Evolutionary conservation across 2,888 invertebrate species (phyloP).

Genomic region (Parnassius orleans): DNA sequence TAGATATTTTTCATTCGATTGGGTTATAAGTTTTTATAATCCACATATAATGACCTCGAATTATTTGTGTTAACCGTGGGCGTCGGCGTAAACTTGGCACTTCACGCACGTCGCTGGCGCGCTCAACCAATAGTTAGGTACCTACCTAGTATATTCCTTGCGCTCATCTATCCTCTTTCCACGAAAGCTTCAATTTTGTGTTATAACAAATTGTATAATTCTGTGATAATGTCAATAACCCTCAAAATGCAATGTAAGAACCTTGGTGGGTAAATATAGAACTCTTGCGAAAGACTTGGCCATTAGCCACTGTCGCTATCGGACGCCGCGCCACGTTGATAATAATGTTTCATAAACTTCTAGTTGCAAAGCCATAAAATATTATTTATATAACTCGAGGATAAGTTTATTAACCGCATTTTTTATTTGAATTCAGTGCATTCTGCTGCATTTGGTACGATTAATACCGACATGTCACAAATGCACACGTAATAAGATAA

Average conservation of each 20-base stretch:
- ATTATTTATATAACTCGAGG: constrained; percentile 21
- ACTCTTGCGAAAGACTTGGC: constrained; percentile 74
- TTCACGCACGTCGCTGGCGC: constrained; percentile 44
- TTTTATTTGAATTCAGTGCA: background rate
- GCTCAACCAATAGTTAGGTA: constrained; percentile 7
- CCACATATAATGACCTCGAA: constrained; percentile 52
- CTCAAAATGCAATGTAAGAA: constrained; percentile 72
- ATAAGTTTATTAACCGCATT: constrained; percentile 16
- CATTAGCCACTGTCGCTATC: constrained; percentile 57
- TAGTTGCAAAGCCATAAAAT: constrained; percentile 33
- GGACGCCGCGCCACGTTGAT: constrained; percentile 49
- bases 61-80: constrained; percentile 59
- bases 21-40: constrained; percentile 31
- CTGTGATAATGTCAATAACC: constrained; percentile 75
- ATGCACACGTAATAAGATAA: too few species aligned
- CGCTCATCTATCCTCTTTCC: constrained; percentile 38
- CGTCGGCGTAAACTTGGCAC: constrained; percentile 69
- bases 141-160: background rate
- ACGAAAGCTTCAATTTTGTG: constrained; percentile 46
- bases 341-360: constrained; percentile 39
- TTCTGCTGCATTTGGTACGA: too few species aligned
- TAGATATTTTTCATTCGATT: constrained; percentile 12
- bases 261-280: constrained; percentile 73
- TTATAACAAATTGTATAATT: constrained; percentile 64
- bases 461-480: too few species aligned